Percentiles rank a stretch among this genome's conserved stretches.
These are phyloP conservation scores for Premnoplex brunnescens DNA, from an alignment of 2,797 vertebrate species.

Conservation along the genomic window DNA sequence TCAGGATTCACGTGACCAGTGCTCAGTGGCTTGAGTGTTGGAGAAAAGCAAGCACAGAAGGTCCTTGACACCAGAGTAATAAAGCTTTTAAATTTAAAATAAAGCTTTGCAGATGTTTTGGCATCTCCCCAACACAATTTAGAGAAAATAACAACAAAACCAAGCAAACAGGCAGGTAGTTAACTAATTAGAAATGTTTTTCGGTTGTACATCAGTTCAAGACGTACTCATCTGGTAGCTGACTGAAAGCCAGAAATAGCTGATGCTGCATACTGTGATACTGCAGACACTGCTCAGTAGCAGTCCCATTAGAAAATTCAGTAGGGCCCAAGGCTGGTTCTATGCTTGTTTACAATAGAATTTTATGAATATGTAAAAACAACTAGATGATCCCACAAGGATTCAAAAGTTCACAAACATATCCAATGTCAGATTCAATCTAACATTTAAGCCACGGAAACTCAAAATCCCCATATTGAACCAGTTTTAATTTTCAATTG, in stretches of 20 bases:
- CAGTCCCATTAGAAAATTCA: background rate
- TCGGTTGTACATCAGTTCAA: background rate
- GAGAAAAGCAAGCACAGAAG: slow-evolving; percentile 43
- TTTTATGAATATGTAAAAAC: background rate
- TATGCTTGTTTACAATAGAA: background rate
- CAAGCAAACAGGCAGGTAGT: slow-evolving; percentile 28
- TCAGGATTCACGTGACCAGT: slow-evolving; percentile 43
- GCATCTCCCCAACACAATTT: background rate
- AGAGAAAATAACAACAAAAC: slow-evolving; percentile 38
- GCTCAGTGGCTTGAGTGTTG: slow-evolving; percentile 40
- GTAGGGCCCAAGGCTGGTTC: background rate
- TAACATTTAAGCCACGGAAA: background rate
- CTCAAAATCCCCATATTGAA: background rate
- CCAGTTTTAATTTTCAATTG: background rate
- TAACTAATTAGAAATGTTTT: slow-evolving; percentile 14
- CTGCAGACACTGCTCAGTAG: background rate
- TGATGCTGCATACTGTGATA: background rate
- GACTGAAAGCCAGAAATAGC: background rate
- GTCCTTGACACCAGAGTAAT: slow-evolving; percentile 38
- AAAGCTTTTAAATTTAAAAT: slow-evolving; percentile 42
- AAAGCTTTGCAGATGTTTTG: slow-evolving; percentile 57
- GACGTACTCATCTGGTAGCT: background rate
- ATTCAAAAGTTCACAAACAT: background rate
- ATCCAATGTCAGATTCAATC: background rate
- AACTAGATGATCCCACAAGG: accelerated